phyloP scores from a whole-genome alignment of 2,797 vertebrate species.

The Serranus cabrilla region DNA sequence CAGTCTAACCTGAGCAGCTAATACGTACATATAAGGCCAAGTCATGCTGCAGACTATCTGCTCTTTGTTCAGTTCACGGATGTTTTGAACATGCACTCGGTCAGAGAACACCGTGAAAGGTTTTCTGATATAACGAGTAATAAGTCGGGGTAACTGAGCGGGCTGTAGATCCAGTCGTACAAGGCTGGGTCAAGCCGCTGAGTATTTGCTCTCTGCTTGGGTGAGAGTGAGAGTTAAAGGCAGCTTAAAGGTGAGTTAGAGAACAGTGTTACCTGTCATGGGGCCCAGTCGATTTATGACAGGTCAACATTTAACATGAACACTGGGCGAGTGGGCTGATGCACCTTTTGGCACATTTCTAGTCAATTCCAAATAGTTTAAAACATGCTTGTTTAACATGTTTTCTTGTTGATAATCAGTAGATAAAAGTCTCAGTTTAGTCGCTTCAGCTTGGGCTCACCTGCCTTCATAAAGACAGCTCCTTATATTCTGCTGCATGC shows the following conservation, averaged over 20 bases:
- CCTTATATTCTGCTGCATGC: slow-evolving; percentile 17
- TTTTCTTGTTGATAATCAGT: not conserved
- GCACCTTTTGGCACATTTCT: not conserved
- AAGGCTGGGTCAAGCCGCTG: not conserved
- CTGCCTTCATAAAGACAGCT: no score
- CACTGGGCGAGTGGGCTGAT: not conserved
- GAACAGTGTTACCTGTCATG: not conserved
- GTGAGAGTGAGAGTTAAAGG: slow-evolving; percentile 1
- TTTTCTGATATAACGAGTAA: not conserved
- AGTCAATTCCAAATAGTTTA: not conserved
- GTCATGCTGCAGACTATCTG: not conserved
- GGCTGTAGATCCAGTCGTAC: not conserved
- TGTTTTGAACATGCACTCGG: not conserved
- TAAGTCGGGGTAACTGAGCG: not conserved
- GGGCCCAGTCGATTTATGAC: slow-evolving; percentile 2
- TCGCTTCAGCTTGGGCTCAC: not conserved
- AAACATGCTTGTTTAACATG: not conserved
- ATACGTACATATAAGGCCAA: not conserved
- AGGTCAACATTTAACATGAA: not conserved
- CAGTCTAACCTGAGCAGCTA: not conserved
- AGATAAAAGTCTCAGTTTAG: slow-evolving; percentile 10
- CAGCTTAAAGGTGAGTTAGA: not conserved
- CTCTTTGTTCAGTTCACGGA: not conserved
- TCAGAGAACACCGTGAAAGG: not conserved
- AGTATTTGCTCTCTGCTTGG: not conserved